A percentile compares a stretch with the other conserved stretches of the same genome.
phyloP scores from a whole-genome alignment of 1,140 invertebrate genomes.

The Ostrea edulis region DNA sequence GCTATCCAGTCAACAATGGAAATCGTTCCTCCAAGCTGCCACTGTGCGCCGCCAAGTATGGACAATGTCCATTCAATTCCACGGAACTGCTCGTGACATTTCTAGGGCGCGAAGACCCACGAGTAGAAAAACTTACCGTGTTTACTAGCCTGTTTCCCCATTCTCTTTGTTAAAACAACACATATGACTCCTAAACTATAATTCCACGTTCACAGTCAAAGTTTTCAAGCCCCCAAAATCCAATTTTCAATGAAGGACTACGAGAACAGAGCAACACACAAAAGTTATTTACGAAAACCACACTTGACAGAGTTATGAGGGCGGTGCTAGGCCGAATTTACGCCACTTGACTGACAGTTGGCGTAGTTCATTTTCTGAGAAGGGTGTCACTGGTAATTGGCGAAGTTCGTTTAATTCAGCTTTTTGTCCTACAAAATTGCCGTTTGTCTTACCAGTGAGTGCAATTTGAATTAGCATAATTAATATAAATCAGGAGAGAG shows the following conservation, averaged over 20 bases:
- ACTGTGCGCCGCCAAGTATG: not conserved
- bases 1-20: not conserved
- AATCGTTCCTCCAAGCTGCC: not conserved
- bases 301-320: slow-evolving; percentile 38
- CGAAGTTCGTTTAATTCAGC: not conserved
- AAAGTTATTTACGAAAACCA: slow-evolving; percentile 5
- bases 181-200: slow-evolving; percentile 17
- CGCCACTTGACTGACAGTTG: slow-evolving; percentile 35
- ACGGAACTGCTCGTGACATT: not conserved
- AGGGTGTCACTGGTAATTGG: slow-evolving; percentile 1
- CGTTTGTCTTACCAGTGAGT: not conserved
- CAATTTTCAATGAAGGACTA: not conserved
- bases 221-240: not conserved
- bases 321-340: slow-evolving; percentile 38
- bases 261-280: not conserved
- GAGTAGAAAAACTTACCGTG: slow-evolving; percentile 47
- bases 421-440: not conserved
- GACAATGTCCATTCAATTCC: slow-evolving; percentile 2
- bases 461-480: slow-evolving; percentile 15
- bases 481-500: not conserved
- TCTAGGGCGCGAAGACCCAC: not conserved
- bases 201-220: not conserved
- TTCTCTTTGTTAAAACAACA: slow-evolving; percentile 44
- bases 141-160: slow-evolving; percentile 58
- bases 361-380: slow-evolving; percentile 24